Evolutionary conservation across 2,113 vertebrate species (phyloP).

Genomic region (Bettongia penicillata): DNA sequence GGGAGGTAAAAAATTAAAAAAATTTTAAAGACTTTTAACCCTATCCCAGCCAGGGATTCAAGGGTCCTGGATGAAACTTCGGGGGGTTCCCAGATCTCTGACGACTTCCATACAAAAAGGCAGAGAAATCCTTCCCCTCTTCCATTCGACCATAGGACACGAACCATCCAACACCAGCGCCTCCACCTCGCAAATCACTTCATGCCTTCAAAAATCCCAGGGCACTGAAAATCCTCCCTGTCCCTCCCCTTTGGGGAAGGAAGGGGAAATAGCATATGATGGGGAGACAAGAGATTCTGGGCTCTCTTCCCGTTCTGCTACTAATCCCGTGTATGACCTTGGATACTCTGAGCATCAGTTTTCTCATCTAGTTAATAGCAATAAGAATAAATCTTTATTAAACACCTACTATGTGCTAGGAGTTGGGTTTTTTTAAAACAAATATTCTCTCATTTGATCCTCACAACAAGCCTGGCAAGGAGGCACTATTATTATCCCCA

Average conservation of each 20-base stretch:
- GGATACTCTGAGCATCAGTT: background rate
- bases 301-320: background rate
- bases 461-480: background rate
- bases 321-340: background rate
- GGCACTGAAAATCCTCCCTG: background rate
- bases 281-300: background rate
- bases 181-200: background rate
- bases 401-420: background rate
- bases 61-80: background rate
- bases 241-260: background rate
- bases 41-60: background rate
- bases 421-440: background rate
- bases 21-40: background rate
- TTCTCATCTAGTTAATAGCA: background rate
- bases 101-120: too few relatives aligned
- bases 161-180: background rate
- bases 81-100: background rate
- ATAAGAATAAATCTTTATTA: background rate
- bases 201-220: background rate
- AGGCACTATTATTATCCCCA: background rate
- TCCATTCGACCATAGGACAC: background rate
- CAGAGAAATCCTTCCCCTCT: background rate
- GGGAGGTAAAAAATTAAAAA: background rate
- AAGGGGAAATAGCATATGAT: background rate
- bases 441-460: background rate